Percentiles rank a stretch among this genome's conserved stretches.
Conservation (phyloP, 2,888 invertebrate species). For the Ceraclea dissimilis region DNA sequence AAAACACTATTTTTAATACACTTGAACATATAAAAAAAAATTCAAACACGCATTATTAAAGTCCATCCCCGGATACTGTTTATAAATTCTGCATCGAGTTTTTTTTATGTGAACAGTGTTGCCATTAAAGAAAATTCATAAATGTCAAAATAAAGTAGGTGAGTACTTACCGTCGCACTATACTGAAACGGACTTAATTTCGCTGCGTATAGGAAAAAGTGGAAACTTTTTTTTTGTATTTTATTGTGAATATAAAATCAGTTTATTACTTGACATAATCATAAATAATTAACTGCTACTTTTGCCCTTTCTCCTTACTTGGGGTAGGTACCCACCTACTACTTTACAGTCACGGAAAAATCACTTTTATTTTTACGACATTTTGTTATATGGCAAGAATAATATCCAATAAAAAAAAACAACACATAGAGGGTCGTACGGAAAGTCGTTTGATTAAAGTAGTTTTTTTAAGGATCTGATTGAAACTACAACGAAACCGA, state of each 20-base stretch:
- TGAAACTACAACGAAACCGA: too few relatives aligned
- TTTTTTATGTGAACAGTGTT: not conserved
- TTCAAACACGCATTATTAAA: not conserved
- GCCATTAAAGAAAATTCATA: not conserved
- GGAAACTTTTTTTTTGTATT: constrained; percentile 3
- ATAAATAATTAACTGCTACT: constrained; percentile 14
- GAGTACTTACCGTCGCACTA: too few relatives aligned
- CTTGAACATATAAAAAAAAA: not conserved
- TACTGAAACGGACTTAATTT: constrained; percentile 1
- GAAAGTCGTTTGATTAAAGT: too few relatives aligned
- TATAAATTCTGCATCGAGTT: not conserved
- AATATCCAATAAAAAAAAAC: not conserved
- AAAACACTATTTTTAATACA: not conserved
- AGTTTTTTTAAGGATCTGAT: too few relatives aligned
- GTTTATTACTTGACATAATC: constrained; percentile 13
- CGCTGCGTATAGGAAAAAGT: not conserved
- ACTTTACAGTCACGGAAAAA: not conserved
- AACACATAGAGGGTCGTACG: too few relatives aligned
- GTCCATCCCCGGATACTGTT: not conserved
- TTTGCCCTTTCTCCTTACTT: too few relatives aligned
- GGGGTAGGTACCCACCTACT: too few relatives aligned
- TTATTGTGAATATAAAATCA: constrained; percentile 7
- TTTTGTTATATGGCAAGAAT: constrained; percentile 1
- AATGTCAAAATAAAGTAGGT: not conserved
- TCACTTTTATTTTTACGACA: constrained; percentile 6